Evolutionary conservation across 2,888 invertebrate species (phyloP), one percentile per base, ranked within the genome.

Genomic region (Entomobrya multifasciata): DNA sequence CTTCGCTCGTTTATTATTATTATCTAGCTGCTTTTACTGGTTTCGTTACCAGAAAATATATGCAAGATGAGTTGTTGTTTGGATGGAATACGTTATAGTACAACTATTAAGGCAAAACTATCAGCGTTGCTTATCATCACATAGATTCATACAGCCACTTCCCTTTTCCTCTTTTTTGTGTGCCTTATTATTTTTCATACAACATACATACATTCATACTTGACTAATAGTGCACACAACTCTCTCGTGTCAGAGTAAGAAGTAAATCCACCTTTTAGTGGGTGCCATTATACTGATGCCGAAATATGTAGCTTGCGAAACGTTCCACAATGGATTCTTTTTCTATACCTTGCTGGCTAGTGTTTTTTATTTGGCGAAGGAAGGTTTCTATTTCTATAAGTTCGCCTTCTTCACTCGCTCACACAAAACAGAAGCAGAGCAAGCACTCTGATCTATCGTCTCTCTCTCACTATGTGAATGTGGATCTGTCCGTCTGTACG

Each of bases 261-360:
- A 72, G 25, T 72, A 55, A 74, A 55, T 55, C 52, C 55, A 36
- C 55, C 55, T 74, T 74, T 74, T 74, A 55, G 55, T 74, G 74
- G 74, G 74, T 47, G 74, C 74, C 55, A 55, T 36, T 47, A n/a
- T 36, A 55, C 55, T 47, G 27, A 25, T 70, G 22, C 49, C 22
- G 25, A 70, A 47, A 47, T 74, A n/a, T n/a, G n/a, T n/a, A 76
- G 57, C 74, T 74, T 74, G 74, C 76, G 52, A 74, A 81, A 62
- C 47, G 74, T 49, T 83, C 62, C 81, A 81, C 72, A 81, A 81
- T 81, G 44, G 72, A 72, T 60, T 78, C 78, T 52, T 22, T n/a
- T 36, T 36, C 36, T 77, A 57, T 76, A 17, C 62, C 44, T 22
- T 22, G 22, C 44, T 13, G 44, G 65, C 41, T 70, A 13, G 44